Conservation (phyloP, 2,888 invertebrate species). For the Caenorhabditis sinica region DNA sequence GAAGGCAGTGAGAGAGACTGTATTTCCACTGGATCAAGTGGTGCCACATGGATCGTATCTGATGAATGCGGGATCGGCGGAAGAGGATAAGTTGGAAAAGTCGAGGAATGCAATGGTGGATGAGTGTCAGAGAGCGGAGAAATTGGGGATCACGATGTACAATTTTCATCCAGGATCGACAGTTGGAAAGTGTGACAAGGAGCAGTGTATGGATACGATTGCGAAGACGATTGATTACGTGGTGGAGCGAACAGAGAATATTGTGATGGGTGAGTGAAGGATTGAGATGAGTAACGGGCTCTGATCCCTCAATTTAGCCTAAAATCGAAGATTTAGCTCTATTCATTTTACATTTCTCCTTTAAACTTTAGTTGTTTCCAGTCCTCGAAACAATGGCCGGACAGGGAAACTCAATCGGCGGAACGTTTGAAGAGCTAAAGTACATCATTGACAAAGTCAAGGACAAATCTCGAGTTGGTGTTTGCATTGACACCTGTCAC, state of each 20-base stretch:
- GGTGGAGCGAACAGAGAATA: slow-evolving; percentile 75
- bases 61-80: slow-evolving; percentile 85
- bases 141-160: slow-evolving; percentile 84
- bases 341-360: neutral
- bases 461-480: slow-evolving; percentile 84
- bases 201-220: slow-evolving; percentile 83
- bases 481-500: slow-evolving; percentile 84
- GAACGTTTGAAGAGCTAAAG: slow-evolving; percentile 84
- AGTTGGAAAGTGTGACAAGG: slow-evolving; percentile 81
- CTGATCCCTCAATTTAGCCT: too few species aligned
- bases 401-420: slow-evolving; percentile 84
- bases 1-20: slow-evolving; percentile 80
- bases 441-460: slow-evolving; percentile 84
- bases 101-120: slow-evolving; percentile 83
- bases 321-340: too few species aligned
- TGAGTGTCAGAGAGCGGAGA: slow-evolving; percentile 85
- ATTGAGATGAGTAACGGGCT: too few species aligned
- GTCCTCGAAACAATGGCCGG: slow-evolving; percentile 85
- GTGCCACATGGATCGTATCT: slow-evolving; percentile 85
- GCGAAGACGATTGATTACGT: slow-evolving; percentile 84
- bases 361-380: slow-evolving; percentile 71
- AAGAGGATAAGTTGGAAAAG: slow-evolving; percentile 83
- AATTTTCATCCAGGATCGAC: slow-evolving; percentile 86
- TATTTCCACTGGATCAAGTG: slow-evolving; percentile 78
- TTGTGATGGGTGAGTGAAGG: slow-evolving; percentile 68